Evolutionary conservation across 2,797 vertebrate species (phyloP), one percentile per base, ranked within the genome.

Genomic region (Cyprinella venusta): DNA sequence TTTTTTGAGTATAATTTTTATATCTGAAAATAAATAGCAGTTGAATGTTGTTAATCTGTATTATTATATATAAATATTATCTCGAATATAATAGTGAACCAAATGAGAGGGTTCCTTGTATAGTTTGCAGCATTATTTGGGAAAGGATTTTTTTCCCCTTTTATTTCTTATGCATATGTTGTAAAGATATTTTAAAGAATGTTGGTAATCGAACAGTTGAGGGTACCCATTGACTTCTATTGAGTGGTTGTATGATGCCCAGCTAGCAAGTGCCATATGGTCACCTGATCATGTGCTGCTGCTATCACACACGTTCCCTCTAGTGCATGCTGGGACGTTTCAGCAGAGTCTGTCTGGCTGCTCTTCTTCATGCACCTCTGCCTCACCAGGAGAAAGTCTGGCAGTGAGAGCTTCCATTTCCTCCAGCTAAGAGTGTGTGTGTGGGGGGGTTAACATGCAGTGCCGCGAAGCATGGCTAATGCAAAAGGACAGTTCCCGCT

Each of bases 401-500:
- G 90, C 90, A 90, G 90, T 86, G 89, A 87, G 85, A 88, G 88
- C 90, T 89, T 91, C 88, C 88, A 89, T 90, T 91, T 91, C 83
- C 82, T 88, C 89, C 89, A 87, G 59, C 24, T 85, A 88, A 86
- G 86, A 84, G 86, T 85, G 88, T 86, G 82, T 84, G 59, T 86
- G 87, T 52, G 48, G 2, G 48, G 0, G 82, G 68, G 87, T 84
- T 89, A 85, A 71, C 64, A 80, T 65, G 79, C 88, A 82, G 90
- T 79, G 84, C 91, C 74, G 92, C 94, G 91, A 93, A 94, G 95
- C 95, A 93, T 95, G 90, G 87, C 94, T 97, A 98, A 97, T 97
- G 92, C 80, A 82, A 96, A 94, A 96, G 95, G 97, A 98, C 96
- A 97, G 95, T 91, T 96, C 92, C 92, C 94, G 94, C 95, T 96